A percentile compares a stretch with the other conserved stretches of the same genome.
phyloP scores from a whole-genome alignment of 2,888 invertebrate genomes.

The Pycnomerus fuliginosus region DNA sequence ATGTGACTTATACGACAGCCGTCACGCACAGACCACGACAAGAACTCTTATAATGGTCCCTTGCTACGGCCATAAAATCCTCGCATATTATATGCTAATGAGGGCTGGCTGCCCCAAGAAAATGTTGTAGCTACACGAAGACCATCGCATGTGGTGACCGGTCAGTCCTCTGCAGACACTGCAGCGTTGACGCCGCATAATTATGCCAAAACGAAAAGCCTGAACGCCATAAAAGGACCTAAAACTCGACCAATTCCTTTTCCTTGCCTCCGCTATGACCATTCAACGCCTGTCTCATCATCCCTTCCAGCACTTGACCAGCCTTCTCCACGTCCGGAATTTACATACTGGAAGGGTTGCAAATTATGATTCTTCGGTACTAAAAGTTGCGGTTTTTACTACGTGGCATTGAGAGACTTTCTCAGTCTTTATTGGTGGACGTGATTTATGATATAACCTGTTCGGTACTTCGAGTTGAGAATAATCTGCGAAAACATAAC shows the following conservation, averaged over 20 bases:
- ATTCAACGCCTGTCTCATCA: no score
- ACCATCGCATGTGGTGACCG: constrained; percentile 19
- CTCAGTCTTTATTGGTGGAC: no score
- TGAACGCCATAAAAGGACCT: constrained; percentile 19
- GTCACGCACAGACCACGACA: constrained; percentile 27
- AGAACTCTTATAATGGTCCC: constrained; percentile 28
- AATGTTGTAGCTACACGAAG: constrained; percentile 21
- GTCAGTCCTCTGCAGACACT: constrained; percentile 15
- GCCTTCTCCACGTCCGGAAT: no score
- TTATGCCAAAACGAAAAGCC: constrained; percentile 27
- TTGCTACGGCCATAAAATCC: constrained; percentile 28
- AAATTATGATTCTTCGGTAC: no score
- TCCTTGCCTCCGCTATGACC: constrained; percentile 7
- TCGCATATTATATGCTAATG: constrained; percentile 32
- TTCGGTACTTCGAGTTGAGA: no score
- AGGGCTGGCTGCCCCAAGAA: constrained; percentile 26
- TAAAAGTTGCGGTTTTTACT: no score
- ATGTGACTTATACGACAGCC: constrained; percentile 27
- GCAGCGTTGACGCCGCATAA: constrained; percentile 31
- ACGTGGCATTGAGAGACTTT: no score
- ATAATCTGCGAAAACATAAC: no score
- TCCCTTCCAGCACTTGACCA: no score
- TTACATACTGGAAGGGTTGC: no score
- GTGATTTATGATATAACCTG: no score
- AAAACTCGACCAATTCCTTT: constrained; percentile 10